phyloP scores from a whole-genome alignment of 2,888 invertebrate species.

The Mythimna vitellina region DNA sequence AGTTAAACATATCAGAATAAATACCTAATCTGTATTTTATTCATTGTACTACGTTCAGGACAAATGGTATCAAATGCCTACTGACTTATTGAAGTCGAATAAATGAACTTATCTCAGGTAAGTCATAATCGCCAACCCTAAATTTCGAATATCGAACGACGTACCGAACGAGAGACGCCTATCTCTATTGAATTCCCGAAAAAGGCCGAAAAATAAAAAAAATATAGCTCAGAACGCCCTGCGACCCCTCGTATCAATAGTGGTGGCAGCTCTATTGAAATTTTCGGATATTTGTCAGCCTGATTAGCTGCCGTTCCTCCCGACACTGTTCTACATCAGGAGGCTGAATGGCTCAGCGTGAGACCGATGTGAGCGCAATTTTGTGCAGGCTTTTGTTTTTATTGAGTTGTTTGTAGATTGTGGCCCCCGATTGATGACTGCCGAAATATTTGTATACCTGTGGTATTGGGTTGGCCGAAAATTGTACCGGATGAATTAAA shows the following conservation, averaged over 20 bases:
- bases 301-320: constrained; percentile 86
- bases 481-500: not conserved
- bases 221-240: constrained; percentile 64
- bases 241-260: constrained; percentile 81
- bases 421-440: constrained; percentile 45
- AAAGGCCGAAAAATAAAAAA: constrained; percentile 81
- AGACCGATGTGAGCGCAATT: constrained; percentile 75
- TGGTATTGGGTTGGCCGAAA: constrained; percentile 23
- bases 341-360: constrained; percentile 84
- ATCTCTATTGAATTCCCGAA: constrained; percentile 89
- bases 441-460: constrained; percentile 40
- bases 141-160: constrained; percentile 84
- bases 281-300: constrained; percentile 87
- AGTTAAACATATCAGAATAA: not conserved
- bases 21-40: not conserved
- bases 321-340: constrained; percentile 76
- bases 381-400: constrained; percentile 73
- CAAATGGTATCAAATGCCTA: not conserved
- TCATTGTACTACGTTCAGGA: too few species aligned
- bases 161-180: constrained; percentile 85
- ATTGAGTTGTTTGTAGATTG: constrained; percentile 52
- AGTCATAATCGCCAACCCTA: constrained; percentile 75
- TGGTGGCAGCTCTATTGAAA: constrained; percentile 83
- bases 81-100: not conserved
- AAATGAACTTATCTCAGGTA: constrained; percentile 4